Evolutionary conservation across 2,888 invertebrate species (phyloP).

Genomic region (Meta bourneti): DNA sequence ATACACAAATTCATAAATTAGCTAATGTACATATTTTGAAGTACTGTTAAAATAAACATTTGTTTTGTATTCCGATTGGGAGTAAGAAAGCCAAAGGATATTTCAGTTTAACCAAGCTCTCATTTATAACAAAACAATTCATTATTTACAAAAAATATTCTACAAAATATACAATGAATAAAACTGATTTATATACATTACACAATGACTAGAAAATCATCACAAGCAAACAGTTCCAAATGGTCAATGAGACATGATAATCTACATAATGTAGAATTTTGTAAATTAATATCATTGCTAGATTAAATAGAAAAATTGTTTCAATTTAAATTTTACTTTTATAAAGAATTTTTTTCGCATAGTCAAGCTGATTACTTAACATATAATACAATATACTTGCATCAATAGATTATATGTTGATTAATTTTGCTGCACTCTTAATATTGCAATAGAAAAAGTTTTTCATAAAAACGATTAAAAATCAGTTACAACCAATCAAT

Average conservation of each 20-base stretch:
- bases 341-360: too few species aligned
- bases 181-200: not conserved
- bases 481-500: too few species aligned
- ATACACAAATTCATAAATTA: conserved; percentile 36
- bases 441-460: too few species aligned
- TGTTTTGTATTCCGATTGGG: not conserved
- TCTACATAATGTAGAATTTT: too few species aligned
- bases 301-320: too few species aligned
- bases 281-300: too few species aligned
- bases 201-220: conserved; percentile 59
- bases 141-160: conserved; percentile 19
- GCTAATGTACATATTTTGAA: conserved; percentile 11
- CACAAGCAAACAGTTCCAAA: conserved; percentile 5
- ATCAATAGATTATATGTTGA: too few species aligned
- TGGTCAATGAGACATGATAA: not conserved
- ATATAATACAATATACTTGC: too few species aligned
- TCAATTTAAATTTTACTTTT: too few species aligned
- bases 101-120: conserved; percentile 4
- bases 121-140: conserved; percentile 4
- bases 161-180: conserved; percentile 38
- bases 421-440: too few species aligned
- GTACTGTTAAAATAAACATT: not conserved
- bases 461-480: too few species aligned
- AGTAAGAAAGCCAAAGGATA: not conserved
- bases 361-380: too few species aligned